A percentile compares a stretch with the other conserved stretches of the same genome.
Evolutionary conservation across 1,140 invertebrate species (phyloP).

Genomic region (Dendrolimus kikuchii): DNA sequence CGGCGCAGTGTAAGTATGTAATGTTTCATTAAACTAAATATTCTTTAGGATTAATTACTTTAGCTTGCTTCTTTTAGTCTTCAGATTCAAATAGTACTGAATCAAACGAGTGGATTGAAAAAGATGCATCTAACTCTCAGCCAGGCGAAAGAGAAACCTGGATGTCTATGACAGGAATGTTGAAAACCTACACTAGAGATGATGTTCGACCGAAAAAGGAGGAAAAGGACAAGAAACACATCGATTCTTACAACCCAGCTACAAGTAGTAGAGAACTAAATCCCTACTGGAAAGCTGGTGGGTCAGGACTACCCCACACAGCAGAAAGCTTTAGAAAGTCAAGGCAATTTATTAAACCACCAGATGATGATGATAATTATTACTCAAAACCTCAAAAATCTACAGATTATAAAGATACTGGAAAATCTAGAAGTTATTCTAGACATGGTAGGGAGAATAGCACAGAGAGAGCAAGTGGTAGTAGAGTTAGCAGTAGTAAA

Average conservation of each 20-base stretch:
- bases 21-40: neutral
- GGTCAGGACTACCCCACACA: constrained; percentile 81
- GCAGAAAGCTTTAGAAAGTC: constrained; percentile 36
- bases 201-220: constrained; percentile 63
- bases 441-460: neutral
- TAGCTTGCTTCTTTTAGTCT: constrained; percentile 24
- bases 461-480: neutral
- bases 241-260: constrained; percentile 79
- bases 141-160: constrained; percentile 65
- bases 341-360: constrained; percentile 63
- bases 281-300: constrained; percentile 94
- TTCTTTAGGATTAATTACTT: neutral
- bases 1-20: constrained; percentile 26
- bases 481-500: no score
- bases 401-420: neutral
- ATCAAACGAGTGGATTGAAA: constrained; percentile 74
- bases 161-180: constrained; percentile 71
- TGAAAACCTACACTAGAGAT: constrained; percentile 66
- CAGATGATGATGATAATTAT: constrained; percentile 37
- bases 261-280: constrained; percentile 87
- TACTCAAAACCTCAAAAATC: constrained; percentile 27
- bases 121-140: constrained; percentile 24
- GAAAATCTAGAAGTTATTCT: neutral
- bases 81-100: constrained; percentile 38
- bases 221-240: constrained; percentile 69